Conservation (phyloP, 2,113 vertebrate genomes). For the Triplophysa tibetana region DNA sequence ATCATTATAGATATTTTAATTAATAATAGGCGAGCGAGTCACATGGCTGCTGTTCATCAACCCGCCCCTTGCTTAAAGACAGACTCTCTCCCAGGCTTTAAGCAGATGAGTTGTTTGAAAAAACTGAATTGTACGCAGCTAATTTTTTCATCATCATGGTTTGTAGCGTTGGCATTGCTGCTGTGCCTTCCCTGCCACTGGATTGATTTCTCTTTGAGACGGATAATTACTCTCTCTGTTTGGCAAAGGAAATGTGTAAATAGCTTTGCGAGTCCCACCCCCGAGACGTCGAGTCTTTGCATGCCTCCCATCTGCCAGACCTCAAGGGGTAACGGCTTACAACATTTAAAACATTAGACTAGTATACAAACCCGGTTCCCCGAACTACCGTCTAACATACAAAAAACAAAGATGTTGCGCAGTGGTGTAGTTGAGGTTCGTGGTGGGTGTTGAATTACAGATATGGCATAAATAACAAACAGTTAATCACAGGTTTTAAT, state of each 20-base stretch:
- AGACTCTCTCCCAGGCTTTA: constrained; percentile 4
- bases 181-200: constrained; percentile 53
- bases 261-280: constrained; percentile 55
- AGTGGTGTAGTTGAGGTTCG: neutral
- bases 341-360: constrained; percentile 38
- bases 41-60: neutral
- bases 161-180: constrained; percentile 37
- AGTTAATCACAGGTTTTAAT: constrained; percentile 45
- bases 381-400: constrained; percentile 15
- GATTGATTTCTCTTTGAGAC: constrained; percentile 64
- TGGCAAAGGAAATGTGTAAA: constrained; percentile 60
- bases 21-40: neutral
- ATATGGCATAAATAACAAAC: constrained; percentile 43
- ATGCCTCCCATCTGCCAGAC: constrained; percentile 20
- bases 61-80: neutral
- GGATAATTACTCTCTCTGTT: constrained; percentile 66
- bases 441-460: constrained; percentile 7
- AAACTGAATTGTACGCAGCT: constrained; percentile 11
- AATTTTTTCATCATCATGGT: constrained; percentile 36
- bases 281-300: constrained; percentile 44
- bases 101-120: neutral
- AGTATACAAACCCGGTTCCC: constrained; percentile 16
- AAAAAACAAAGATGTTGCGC: neutral
- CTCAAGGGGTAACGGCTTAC: constrained; percentile 35
- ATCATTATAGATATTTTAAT: neutral